These are phyloP conservation scores for Chelon auratus DNA, from an alignment of 2,797 vertebrate species.

Conservation along the genomic window DNA sequence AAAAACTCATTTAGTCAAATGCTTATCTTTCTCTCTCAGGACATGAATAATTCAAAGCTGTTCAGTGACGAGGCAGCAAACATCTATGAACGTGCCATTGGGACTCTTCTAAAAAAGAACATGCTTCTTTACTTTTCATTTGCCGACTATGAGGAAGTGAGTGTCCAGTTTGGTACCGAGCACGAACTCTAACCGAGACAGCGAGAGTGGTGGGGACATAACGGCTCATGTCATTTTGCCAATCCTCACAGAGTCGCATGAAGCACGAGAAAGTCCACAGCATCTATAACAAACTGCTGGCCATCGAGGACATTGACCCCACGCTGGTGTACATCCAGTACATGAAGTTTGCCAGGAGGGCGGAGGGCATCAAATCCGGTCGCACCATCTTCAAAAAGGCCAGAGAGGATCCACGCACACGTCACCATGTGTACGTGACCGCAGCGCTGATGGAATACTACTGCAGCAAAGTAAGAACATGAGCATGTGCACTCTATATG, in stretches of 20 bases:
- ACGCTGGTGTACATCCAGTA: conserved; percentile 97
- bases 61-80: conserved; percentile 99
- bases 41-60: conserved; percentile 99
- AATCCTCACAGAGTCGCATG: conserved; percentile 92
- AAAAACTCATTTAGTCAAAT: background rate
- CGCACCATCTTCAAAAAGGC: conserved; percentile 99
- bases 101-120: conserved; percentile 98
- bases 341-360: conserved; percentile 99
- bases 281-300: conserved; percentile 92
- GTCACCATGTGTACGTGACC: conserved; percentile 98
- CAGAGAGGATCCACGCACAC: conserved; percentile 93
- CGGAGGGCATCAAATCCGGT: conserved; percentile 98
- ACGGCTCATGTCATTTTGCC: background rate
- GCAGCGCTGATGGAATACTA: conserved; percentile 99
- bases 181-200: background rate
- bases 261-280: conserved; percentile 99
- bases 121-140: conserved; percentile 99
- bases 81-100: conserved; percentile 99
- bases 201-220: background rate
- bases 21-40: conserved; percentile 79
- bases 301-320: conserved; percentile 82
- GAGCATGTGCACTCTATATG: accelerated
- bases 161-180: conserved; percentile 23
- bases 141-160: conserved; percentile 98
- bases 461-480: conserved; percentile 93